These are phyloP conservation scores for Alloplasta piceator DNA, from an alignment of 2,888 invertebrate genomes.

Conservation along the genomic window DNA sequence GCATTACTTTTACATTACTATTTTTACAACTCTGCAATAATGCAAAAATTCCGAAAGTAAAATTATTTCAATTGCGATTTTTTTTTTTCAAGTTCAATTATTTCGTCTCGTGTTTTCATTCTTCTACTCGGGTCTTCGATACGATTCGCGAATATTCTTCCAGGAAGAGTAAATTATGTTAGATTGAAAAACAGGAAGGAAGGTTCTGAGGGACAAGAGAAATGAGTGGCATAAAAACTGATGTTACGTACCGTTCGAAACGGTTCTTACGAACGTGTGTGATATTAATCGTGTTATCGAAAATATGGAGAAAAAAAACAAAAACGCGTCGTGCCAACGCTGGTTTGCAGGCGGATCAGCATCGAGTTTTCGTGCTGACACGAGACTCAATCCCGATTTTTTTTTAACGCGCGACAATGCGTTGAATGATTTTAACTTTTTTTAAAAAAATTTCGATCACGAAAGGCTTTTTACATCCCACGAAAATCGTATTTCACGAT, in stretches of 20 bases:
- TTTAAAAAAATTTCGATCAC: neutral
- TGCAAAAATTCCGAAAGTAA: too few relatives aligned
- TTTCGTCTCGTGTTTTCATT: too few relatives aligned
- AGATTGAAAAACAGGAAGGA: constrained; percentile 7
- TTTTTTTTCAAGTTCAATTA: too few relatives aligned
- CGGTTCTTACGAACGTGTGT: constrained; percentile 67
- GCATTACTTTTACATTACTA: too few relatives aligned
- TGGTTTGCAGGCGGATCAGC: constrained; percentile 75
- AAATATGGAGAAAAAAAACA: constrained; percentile 19
- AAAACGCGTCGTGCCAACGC: constrained; percentile 67
- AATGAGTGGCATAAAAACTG: constrained; percentile 39
- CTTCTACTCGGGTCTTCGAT: too few relatives aligned
- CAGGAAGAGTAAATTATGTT: constrained; percentile 48
- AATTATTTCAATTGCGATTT: too few relatives aligned
- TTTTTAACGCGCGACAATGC: constrained; percentile 8
- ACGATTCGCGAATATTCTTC: constrained; percentile 14
- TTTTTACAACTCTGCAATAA: too few relatives aligned
- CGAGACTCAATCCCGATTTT: constrained; percentile 14
- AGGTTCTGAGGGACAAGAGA: constrained; percentile 27
- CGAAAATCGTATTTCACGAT: constrained; percentile 6
- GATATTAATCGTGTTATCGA: constrained; percentile 68
- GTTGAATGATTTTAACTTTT: constrained; percentile 3
- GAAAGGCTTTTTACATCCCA: constrained; percentile 13
- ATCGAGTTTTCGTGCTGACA: constrained; percentile 44
- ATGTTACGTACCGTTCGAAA: constrained; percentile 69